Evolutionary conservation across 2,888 invertebrate genomes (phyloP).

Genomic region (Malachius bipustulatus): DNA sequence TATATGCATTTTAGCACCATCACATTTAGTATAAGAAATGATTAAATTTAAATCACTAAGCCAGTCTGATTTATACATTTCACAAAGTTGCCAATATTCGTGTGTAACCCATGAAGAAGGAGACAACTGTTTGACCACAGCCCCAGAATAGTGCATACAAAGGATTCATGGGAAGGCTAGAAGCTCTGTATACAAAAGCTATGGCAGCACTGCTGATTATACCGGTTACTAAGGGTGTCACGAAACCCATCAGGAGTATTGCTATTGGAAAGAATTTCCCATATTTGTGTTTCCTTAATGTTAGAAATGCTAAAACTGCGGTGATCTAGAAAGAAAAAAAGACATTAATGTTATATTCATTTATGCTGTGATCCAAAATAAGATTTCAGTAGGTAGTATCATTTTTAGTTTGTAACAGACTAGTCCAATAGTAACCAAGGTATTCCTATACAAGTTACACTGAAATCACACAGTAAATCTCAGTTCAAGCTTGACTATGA

Average conservation of each 20-base stretch:
- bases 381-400: too few species aligned
- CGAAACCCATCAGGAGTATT: conserved; percentile 78
- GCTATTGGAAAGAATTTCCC: conserved; percentile 88
- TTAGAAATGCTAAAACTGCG: conserved; percentile 80
- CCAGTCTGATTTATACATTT: conserved; percentile 24
- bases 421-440: too few species aligned
- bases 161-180: conserved; percentile 79
- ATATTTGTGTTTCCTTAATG: conserved; percentile 84
- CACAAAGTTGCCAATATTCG: conserved; percentile 86
- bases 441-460: too few species aligned
- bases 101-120: conserved; percentile 84
- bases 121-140: conserved; percentile 81
- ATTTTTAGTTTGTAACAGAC: too few species aligned
- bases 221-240: conserved; percentile 80
- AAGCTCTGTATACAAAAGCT: conserved; percentile 86
- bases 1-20: conserved; percentile 3
- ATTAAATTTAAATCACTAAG: not conserved
- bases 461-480: too few species aligned
- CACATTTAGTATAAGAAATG: not conserved
- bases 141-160: conserved; percentile 92
- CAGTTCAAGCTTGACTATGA: too few species aligned
- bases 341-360: too few species aligned
- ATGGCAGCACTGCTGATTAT: conserved; percentile 83
- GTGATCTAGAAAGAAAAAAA: conserved; percentile 47
- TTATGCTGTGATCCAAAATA: too few species aligned